Base-by-base conservation (phyloP, 1,140 invertebrate species). In the Leptoteleia sp. region DNA sequence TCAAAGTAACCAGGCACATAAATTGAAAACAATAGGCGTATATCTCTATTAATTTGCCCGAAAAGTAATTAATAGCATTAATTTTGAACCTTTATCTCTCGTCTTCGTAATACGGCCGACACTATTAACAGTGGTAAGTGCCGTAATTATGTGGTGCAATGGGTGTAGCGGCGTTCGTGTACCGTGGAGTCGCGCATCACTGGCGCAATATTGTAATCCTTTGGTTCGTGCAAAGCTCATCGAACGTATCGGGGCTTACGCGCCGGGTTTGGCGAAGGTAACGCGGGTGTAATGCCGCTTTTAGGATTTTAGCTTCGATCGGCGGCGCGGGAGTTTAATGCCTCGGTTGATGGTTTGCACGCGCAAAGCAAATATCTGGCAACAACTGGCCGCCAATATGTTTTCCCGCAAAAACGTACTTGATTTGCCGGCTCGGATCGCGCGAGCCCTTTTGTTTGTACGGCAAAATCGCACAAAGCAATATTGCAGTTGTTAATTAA, bases 151-250 rank as follows among this genome's bases (percentile, higher is more conserved):
- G 4, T 27, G 7, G 1, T 12, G 1, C 12, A 13, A 6, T 17
- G 7, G 8, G 11, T 16, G 3, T 17, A 57, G 13, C 43, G 8
- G 25, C 19, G 1, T 1, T 1, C 8, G 19, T 9, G 31, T 7
- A 27, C 9, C 8, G 37, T 16, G 15, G 9, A 54, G 38, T 68
- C 19, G 31, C 11, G 33, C 52, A 17, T 59, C 11, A 50, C 1
- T 59, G 19, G 16, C 15, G 43, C 35, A 57, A 70, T 70, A 71
- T 71, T 35, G 76, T 76, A 76, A 81, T 81, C 67, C 79, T 55
- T 76, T 42, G 55, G 29, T 45, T 65, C 52, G 22, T 29, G 37
- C 25, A 65, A 70, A 70, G 61, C 71, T 73, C 50, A 29, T 61
- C 37, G 29, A 47, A 54, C 27, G 57, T 33, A 70, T 64, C 35